Base-by-base conservation (phyloP, 2,797 vertebrate species). In the Octomys mimax region DNA sequence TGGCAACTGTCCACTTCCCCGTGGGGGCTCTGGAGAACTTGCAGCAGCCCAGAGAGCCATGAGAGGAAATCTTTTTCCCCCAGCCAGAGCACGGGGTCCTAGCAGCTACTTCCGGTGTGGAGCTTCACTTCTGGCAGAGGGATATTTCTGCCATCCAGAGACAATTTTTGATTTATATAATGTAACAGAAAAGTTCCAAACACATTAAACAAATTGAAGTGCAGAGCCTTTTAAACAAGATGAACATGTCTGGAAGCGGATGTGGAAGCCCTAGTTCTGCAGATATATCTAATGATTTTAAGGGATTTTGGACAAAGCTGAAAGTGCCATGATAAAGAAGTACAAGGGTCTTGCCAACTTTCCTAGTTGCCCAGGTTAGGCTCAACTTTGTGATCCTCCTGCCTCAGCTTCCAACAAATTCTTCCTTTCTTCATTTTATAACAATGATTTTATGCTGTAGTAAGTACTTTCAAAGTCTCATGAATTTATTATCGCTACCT, bases 221-320 rank as follows among this genome's bases (percentile, higher is more conserved):
- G 88, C 61, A 93, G 92, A 84, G 66, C 39, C 66, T n/a, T 85
- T 22, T 59, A 88, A 89, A 28, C 92, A 99, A 96, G 97, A 99
- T 99, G 99, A 99, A 98, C 96, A 94, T 98, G 75, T 98, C 99
- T 3, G 99, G 98, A 94, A 98, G 97, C 97, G 98, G 96, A 57
- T 98, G 99, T 96, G 98, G 98, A n/a, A 99, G 98, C 94, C 98
- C 98, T 14, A 97, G 86, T 93, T 98, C 98, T 62, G 66, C 96
- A 93, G 98, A 99, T 95, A 16, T 96, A 95, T 12, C 98, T 18
- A 97, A 97, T 94, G 99, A 99, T 78, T 99, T 99, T 98, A 99
- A 99, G 77, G 99, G 99, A 5, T 90, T 99, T 71, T 99, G 99
- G 99, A 98, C 96, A 84, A 99, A 99, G 89, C 98, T 99, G 4